Evolutionary conservation across 2,113 vertebrate species (phyloP).

Genomic region (Pangasianodon hypophthalmus): DNA sequence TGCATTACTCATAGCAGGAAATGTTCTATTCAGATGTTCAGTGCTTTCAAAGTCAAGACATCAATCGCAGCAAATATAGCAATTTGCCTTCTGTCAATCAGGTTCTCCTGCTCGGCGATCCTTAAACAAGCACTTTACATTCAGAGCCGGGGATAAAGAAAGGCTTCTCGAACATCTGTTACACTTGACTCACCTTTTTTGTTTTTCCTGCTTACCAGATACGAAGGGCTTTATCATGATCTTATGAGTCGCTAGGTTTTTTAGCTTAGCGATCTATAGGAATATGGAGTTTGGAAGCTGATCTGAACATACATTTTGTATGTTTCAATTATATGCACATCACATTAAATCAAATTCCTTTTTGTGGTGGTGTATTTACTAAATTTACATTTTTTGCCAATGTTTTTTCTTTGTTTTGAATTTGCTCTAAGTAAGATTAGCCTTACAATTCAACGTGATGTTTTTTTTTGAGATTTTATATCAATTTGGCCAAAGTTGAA

Average conservation of each 20-base stretch:
- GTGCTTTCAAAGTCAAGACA: slow-evolving; percentile 14
- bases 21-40: background rate
- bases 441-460: background rate
- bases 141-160: background rate
- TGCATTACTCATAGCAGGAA: background rate
- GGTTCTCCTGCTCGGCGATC: slow-evolving; percentile 2
- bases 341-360: background rate
- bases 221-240: background rate
- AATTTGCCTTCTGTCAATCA: slow-evolving; percentile 31
- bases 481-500: background rate
- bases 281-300: background rate
- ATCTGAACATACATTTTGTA: background rate
- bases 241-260: background rate
- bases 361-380: background rate
- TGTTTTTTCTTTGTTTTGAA: too few species aligned
- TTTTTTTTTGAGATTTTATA: background rate
- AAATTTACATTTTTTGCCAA: background rate
- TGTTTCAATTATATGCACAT: background rate
- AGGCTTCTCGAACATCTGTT: background rate
- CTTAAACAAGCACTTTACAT: background rate
- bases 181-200: background rate
- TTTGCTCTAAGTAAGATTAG: background rate
- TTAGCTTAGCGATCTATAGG: background rate
- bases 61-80: slow-evolving; percentile 25
- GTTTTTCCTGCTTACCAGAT: background rate